Base-by-base conservation (phyloP, 2,888 invertebrate species). In the Aethes cnicana region DNA sequence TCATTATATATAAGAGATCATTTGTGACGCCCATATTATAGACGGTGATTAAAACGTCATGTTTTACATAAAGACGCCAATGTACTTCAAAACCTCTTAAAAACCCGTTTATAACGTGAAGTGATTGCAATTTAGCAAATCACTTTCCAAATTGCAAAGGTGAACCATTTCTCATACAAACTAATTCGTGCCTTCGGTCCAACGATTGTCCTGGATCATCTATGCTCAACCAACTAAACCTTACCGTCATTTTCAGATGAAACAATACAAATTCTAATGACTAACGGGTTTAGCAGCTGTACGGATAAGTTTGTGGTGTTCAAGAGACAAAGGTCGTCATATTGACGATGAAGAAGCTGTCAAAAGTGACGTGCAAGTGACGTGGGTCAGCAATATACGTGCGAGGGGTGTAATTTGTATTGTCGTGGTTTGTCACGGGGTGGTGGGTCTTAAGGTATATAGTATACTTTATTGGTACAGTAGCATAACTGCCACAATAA, bases 361-460 rank as follows among this genome's bases (percentile, higher is more conserved):
- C 50, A 50, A 50, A 50, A 50, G 50, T 50, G 50, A 50, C 50
- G 23, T 43, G 17, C 1, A 30, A 23, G 50, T 50, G 43, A 50
- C 50, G 16, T 30, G 50, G 50, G 50, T 50, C 50, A 50, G 50
- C 43, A 50, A 50, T 50, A 50, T 50, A 50, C 50, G 50, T 44
- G 43, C 43, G 42, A 36, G 36, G 35, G 43, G 11, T 9, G 43
- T 37, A 50, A 50, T 50, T 50, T 50, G 50, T 50, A 50, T 50
- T 50, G 43, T 50, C 43, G 43, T 37, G 26, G 37, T 28, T 36
- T 50, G 50, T 50, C 50, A 30, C 36, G 23, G 12, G 43, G 36
- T 50, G 33, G 48, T 50, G 36, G 49, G 43, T 37, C 36, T 50
- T 36, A 50, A 36, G 30, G 23, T 17, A 16, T 12, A 50, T 11